A percentile compares a stretch with the other conserved stretches of the same genome.
Evolutionary conservation across 2,113 vertebrate species (phyloP).

Genomic region (Triplophysa tibetana): DNA sequence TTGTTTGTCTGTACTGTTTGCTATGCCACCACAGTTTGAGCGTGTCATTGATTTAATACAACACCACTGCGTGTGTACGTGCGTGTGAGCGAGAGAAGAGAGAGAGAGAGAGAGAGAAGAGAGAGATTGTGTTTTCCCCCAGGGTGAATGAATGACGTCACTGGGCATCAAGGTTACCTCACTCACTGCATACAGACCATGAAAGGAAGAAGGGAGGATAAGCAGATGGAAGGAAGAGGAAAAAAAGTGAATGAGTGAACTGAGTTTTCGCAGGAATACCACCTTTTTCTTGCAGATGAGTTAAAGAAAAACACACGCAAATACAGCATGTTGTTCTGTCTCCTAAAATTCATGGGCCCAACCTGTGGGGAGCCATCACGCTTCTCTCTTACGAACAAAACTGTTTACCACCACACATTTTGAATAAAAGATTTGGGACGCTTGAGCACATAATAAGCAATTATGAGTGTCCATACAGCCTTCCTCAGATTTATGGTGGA

Average conservation of each 20-base stretch:
- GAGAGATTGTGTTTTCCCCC: slow-evolving; percentile 17
- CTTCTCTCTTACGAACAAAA: background rate
- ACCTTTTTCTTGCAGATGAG: background rate
- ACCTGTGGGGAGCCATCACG: background rate
- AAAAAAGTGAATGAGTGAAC: background rate
- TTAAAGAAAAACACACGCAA: background rate
- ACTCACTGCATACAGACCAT: slow-evolving; percentile 12
- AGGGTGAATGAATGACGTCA: slow-evolving; percentile 47
- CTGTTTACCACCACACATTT: background rate
- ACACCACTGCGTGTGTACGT: slow-evolving; percentile 30
- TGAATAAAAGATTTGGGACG: background rate
- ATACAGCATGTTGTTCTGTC: background rate
- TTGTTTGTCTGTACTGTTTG: background rate
- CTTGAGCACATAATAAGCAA: background rate
- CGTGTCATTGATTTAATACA: slow-evolving; percentile 47
- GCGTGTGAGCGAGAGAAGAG: slow-evolving; percentile 7
- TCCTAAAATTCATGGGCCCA: background rate
- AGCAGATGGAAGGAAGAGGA: background rate
- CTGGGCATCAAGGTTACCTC: slow-evolving; percentile 51
- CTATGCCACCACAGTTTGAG: background rate
- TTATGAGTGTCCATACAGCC: background rate
- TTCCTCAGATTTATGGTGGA: background rate
- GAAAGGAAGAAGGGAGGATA: slow-evolving; percentile 18
- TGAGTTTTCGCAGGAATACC: background rate
- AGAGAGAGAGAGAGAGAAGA: too few species aligned